These are phyloP conservation scores for Petrocephalus zakoni DNA, from an alignment of 2,113 vertebrate genomes.

Conservation along the genomic window DNA sequence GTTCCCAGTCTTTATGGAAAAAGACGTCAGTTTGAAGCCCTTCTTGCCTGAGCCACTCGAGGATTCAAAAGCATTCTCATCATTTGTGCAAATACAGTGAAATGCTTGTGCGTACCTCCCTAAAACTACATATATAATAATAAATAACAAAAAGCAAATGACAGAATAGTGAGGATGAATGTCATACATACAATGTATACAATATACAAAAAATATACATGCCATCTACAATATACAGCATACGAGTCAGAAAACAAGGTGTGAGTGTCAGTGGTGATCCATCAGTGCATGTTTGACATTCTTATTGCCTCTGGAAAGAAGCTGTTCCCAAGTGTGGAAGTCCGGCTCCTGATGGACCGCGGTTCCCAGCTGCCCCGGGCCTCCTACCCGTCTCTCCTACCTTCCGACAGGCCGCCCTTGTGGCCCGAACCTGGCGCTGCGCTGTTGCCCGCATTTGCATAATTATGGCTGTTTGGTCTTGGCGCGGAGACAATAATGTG, in stretches of 20 bases:
- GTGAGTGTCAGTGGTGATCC: neutral
- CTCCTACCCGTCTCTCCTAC: neutral
- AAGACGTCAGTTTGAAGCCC: neutral
- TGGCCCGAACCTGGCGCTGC: neutral
- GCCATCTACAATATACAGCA: neutral
- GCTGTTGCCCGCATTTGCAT: neutral
- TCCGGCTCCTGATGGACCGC: neutral
- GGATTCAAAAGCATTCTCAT: neutral
- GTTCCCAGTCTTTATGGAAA: neutral
- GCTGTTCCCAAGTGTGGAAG: neutral
- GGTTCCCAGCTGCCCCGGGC: neutral
- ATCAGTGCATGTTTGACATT: neutral
- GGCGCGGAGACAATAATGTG: neutral
- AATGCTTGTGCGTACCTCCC: neutral
- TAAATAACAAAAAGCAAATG: neutral
- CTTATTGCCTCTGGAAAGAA: neutral
- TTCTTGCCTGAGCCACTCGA: neutral
- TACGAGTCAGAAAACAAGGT: neutral
- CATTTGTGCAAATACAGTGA: neutral
- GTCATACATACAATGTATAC: neutral
- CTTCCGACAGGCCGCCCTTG: neutral
- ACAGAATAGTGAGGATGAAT: neutral
- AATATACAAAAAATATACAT: neutral
- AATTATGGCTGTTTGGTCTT: slow-evolving; percentile 13
- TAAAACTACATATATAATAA: neutral